Conservation (phyloP, 1,140 invertebrate genomes). For the Caenorhabditis elegans region WBcel235 BX284606.5:9153001-9153500, state of each 20-base stretch:
- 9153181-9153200: neutral
- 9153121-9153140: constrained; percentile 66
- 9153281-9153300: neutral
- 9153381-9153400: neutral
- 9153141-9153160: constrained; percentile 52
- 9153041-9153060: constrained; percentile 64
- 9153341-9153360: neutral
- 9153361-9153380: neutral
- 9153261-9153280: no score
- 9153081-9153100: constrained; percentile 64
- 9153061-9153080: constrained; percentile 54
- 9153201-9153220: neutral
- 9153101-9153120: constrained; percentile 66
- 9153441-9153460: neutral
- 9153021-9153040: constrained; percentile 65
- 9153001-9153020: constrained; percentile 64
- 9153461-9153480: neutral
- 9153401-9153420: neutral
- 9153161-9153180: neutral
- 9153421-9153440: neutral
- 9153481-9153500: no score
- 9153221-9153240: neutral
- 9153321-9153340: neutral
- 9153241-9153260: no score
- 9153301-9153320: no score